These are phyloP conservation scores for Danaus chrysippus DNA, from an alignment of 2,888 invertebrate species.

Conservation along the genomic window DNA sequence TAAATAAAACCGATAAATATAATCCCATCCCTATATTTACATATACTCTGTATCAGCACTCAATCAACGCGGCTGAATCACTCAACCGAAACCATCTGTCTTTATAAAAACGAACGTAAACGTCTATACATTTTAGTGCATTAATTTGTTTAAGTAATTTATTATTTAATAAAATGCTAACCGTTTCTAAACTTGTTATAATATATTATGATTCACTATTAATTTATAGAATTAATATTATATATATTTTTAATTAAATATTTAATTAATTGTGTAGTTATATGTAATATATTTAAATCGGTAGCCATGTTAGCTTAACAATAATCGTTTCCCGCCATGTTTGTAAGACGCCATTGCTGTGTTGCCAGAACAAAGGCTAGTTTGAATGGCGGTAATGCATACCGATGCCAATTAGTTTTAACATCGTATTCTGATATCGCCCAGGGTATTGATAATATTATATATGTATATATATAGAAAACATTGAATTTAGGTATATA, in stretches of 20 bases:
- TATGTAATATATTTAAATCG: not conserved
- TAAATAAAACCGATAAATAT: conserved; percentile 27
- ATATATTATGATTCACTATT: too few species aligned
- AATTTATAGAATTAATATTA: too few species aligned
- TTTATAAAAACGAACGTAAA: conserved; percentile 70
- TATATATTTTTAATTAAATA: too few species aligned
- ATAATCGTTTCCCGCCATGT: conserved; percentile 63
- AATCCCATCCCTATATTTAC: conserved; percentile 58
- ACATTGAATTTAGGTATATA: too few species aligned
- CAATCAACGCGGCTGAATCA: conserved; percentile 70
- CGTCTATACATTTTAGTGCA: conserved; percentile 63
- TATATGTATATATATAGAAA: not conserved
- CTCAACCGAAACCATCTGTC: conserved; percentile 70
- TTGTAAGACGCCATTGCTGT: conserved; percentile 50
- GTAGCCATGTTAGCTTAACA: conserved; percentile 43
- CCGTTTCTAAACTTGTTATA: conserved; percentile 12
- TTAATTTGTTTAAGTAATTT: conserved; percentile 70
- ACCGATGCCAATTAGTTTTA: conserved; percentile 39
- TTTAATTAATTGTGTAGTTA: too few species aligned
- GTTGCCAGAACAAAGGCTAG: conserved; percentile 60
- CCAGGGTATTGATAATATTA: not conserved
- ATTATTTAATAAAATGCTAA: conserved; percentile 56
- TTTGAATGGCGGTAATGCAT: conserved; percentile 52
- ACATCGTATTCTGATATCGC: conserved; percentile 23
- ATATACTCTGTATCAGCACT: conserved; percentile 70